Base-by-base conservation (phyloP, 2,113 vertebrate species). In the Nyctibius bracteatus region DNA sequence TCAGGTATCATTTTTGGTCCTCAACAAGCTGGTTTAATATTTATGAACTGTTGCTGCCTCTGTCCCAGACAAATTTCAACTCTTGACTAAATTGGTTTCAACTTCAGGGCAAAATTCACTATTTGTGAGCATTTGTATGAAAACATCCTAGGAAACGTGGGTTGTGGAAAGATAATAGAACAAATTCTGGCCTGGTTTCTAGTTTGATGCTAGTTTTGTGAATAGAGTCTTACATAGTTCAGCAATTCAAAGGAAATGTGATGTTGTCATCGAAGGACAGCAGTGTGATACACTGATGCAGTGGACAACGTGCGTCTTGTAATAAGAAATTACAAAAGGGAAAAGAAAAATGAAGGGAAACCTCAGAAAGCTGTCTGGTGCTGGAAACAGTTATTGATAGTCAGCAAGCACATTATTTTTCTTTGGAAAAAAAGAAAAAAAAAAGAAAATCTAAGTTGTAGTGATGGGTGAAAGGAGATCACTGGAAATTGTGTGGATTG, bases 261-360 rank as follows among this genome's bases (percentile, higher is more conserved):
- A 31, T 22, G 35, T 28, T 30, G 21, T 7, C 33, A 33, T 9
- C 15, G 24, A 92, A 52, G 75, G 39, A 49, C 61, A 79, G 41
- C 39, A 46, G 16, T 4, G 31, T 0, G 5, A 7, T 19, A 28
- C n/a, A 15, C 24, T 5, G 35, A 43, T 35, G 41, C 47, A 54
- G 52, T 1, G 8, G 63, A 20, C 8, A 61, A 28, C 0, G 4
- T 14, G 68, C 9, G 22, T 35, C 66, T 79, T 68, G 12, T 18
- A 67, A 70, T 72, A 57, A 73, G 58, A 90, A 83, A 67, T 78
- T 47, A 71, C 5, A 39, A 72, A 81, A 61, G 9, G 4, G 8
- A 62, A 86, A 65, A 81, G 11, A n/a, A 83, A 87, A 88, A 31
- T 15, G 12, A n/a, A 81, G 7, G 27, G 33, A 47, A 84, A 81